Conservation (phyloP, 2,113 vertebrate genomes). For the Jaculus jaculus region DNA sequence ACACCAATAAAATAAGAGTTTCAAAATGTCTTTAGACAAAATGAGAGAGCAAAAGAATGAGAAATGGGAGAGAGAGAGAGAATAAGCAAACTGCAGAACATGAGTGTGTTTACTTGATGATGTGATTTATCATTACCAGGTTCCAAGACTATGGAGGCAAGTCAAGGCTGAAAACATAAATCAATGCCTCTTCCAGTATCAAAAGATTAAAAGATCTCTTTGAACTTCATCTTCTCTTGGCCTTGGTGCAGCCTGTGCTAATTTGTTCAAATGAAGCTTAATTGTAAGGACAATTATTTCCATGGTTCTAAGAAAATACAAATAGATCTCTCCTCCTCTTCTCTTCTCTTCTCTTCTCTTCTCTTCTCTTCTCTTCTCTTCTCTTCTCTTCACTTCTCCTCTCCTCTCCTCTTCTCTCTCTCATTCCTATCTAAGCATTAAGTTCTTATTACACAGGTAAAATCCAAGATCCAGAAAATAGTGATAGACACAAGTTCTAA, state of each 20-base stretch:
- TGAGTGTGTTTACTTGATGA: slow-evolving; percentile 28
- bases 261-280: slow-evolving; percentile 64
- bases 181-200: slow-evolving; percentile 53
- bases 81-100: slow-evolving; percentile 15
- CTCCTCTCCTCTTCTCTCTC: too few species aligned
- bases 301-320: slow-evolving; percentile 46
- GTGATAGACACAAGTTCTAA: background rate
- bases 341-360: background rate
- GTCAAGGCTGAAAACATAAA: slow-evolving; percentile 59
- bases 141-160: slow-evolving; percentile 34
- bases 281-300: slow-evolving; percentile 52
- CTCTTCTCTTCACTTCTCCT: too few species aligned
- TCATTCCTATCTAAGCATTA: background rate
- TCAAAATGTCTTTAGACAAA: slow-evolving; percentile 39
- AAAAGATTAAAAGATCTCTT: slow-evolving; percentile 63
- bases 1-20: background rate
- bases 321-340: background rate
- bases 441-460: slow-evolving; percentile 45
- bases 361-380: too few species aligned
- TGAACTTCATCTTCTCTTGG: slow-evolving; percentile 66
- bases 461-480: background rate
- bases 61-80: background rate
- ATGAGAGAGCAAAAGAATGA: background rate
- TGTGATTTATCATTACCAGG: slow-evolving; percentile 60
- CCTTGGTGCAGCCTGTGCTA: slow-evolving; percentile 59